Evolutionary conservation across 2,113 vertebrate genomes (phyloP).

Genomic region (Caracal caracal): DNA sequence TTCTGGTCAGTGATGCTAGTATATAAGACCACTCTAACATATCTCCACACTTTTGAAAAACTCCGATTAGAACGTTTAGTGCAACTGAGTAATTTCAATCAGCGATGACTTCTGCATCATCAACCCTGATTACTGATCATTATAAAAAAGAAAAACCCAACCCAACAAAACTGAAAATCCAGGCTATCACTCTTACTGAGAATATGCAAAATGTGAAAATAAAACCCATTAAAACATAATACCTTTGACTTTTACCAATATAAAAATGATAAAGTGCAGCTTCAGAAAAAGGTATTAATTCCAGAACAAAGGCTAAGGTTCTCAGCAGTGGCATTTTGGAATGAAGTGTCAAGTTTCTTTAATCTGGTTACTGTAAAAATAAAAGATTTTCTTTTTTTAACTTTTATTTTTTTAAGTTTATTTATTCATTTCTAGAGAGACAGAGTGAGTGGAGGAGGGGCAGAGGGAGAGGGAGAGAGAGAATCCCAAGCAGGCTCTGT

Average conservation of each 20-base stretch:
- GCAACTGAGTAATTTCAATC: neutral
- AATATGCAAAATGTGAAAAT: neutral
- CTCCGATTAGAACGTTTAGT: neutral
- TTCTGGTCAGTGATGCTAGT: neutral
- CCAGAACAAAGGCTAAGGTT: neutral
- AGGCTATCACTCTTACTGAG: neutral
- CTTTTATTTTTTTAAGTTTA: too few relatives aligned
- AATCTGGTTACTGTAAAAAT: neutral
- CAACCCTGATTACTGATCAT: neutral
- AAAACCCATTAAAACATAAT: neutral
- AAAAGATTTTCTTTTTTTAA: too few relatives aligned
- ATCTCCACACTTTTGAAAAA: neutral
- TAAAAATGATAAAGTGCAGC: neutral
- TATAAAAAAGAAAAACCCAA: neutral
- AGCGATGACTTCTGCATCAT: neutral
- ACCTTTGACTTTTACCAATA: neutral
- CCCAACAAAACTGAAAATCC: neutral
- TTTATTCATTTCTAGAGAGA: too few relatives aligned
- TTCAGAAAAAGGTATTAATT: neutral
- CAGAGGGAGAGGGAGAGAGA: too few relatives aligned
- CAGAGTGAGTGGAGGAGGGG: too few relatives aligned
- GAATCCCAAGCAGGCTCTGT: too few relatives aligned
- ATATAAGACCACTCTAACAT: neutral
- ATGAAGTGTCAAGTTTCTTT: neutral
- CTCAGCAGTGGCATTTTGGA: neutral